phyloP scores from a whole-genome alignment of 2,888 invertebrate genomes.

The Meghimatium bilineatum region DNA sequence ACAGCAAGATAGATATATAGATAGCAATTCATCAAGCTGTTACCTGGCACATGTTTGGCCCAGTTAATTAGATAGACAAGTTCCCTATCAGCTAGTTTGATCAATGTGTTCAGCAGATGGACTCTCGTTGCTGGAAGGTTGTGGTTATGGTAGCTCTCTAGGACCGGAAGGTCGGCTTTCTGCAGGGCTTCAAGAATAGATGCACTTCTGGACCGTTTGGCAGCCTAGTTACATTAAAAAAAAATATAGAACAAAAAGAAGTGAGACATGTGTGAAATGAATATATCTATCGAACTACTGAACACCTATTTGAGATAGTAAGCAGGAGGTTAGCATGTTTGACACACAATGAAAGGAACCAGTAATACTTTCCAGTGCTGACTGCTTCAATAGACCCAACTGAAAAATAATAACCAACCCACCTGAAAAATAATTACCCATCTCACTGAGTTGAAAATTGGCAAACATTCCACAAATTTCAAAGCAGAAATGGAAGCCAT shows the following conservation, averaged over 20 bases:
- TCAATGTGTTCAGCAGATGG: slow-evolving; percentile 68
- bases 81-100: slow-evolving; percentile 72
- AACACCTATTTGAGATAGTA: not conserved
- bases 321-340: too few relatives aligned
- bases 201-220: slow-evolving; percentile 62
- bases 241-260: not conserved
- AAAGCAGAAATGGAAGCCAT: too few relatives aligned
- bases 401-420: too few relatives aligned
- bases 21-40: slow-evolving; percentile 1
- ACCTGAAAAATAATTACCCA: too few relatives aligned
- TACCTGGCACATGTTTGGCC: slow-evolving; percentile 76
- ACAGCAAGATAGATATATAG: not conserved
- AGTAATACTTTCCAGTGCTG: too few relatives aligned
- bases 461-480: too few relatives aligned
- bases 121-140: slow-evolving; percentile 64
- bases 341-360: too few relatives aligned
- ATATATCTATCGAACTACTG: not conserved
- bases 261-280: not conserved
- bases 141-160: slow-evolving; percentile 71
- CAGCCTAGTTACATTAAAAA: slow-evolving; percentile 54
- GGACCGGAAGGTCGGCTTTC: slow-evolving; percentile 70
- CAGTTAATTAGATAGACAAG: slow-evolving; percentile 73
- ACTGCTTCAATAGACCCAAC: too few relatives aligned
- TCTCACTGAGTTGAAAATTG: too few relatives aligned
- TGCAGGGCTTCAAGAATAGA: slow-evolving; percentile 66